Conservation (phyloP, 2,797 vertebrate genomes). For the Chiroxiphia lanceolata region DNA sequence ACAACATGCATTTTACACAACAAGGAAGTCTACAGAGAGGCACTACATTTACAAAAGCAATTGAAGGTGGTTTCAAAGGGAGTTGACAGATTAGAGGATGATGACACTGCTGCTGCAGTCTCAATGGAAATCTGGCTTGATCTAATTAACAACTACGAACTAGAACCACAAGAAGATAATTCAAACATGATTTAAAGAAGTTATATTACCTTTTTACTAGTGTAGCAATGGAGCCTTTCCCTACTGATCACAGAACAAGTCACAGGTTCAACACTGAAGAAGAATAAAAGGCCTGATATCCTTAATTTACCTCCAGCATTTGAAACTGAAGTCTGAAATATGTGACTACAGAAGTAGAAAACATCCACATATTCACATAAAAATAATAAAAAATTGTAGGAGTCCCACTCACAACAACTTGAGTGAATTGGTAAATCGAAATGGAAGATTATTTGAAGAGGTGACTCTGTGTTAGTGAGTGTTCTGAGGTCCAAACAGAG, state of each 20-base stretch:
- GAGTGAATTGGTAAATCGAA: not conserved
- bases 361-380: not conserved
- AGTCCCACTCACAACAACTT: not conserved
- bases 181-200: constrained; percentile 47
- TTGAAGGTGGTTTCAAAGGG: constrained; percentile 64
- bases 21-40: constrained; percentile 59
- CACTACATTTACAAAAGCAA: constrained; percentile 65
- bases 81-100: constrained; percentile 67
- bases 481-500: not conserved
- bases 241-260: constrained; percentile 20
- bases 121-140: constrained; percentile 59
- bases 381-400: not conserved
- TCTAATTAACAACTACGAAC: constrained; percentile 64
- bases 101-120: constrained; percentile 58
- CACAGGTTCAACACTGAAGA: not conserved
- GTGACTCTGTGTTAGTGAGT: not conserved
- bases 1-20: constrained; percentile 68
- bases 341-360: not conserved
- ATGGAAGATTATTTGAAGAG: not conserved
- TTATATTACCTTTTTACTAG: constrained; percentile 22
- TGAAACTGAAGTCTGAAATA: not conserved
- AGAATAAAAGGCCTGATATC: not conserved
- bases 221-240: not conserved
- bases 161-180: constrained; percentile 49
- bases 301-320: not conserved